Percentiles rank a stretch among this genome's conserved stretches.
Evolutionary conservation across 2,888 invertebrate species (phyloP).

Genomic region (Scelioninae gen. 2): DNA sequence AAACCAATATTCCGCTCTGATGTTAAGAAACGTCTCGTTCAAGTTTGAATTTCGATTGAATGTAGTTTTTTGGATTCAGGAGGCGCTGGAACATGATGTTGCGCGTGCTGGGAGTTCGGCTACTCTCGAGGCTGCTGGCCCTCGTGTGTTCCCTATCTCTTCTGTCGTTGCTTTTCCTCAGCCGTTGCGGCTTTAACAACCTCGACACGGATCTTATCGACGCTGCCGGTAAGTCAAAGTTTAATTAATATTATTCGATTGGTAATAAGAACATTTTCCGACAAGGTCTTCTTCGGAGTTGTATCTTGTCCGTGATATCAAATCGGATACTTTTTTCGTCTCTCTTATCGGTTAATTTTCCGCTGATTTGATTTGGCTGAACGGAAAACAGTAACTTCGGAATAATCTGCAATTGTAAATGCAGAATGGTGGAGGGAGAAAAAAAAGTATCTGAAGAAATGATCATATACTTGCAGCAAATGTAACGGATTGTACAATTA

Average conservation of each 20-base stretch:
- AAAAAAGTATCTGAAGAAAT: too few relatives aligned
- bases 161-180: conserved; percentile 77
- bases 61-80: conserved; percentile 65
- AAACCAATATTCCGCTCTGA: conserved; percentile 5
- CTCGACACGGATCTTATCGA: conserved; percentile 71
- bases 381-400: too few relatives aligned
- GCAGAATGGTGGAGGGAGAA: too few relatives aligned
- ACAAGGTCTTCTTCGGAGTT: background rate
- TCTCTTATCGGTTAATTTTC: conserved; percentile 4
- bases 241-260: conserved; percentile 40
- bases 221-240: conserved; percentile 67
- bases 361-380: too few relatives aligned
- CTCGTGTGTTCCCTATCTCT: conserved; percentile 78
- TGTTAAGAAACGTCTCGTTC: conserved; percentile 8
- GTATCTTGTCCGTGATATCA: background rate
- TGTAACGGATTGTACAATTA: too few relatives aligned
- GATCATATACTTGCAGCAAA: too few relatives aligned
- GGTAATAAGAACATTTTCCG: conserved; percentile 33
- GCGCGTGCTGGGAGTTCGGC: conserved; percentile 77
- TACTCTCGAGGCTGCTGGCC: conserved; percentile 78
- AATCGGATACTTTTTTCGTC: background rate
- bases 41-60: conserved; percentile 16
- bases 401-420: too few relatives aligned
- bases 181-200: conserved; percentile 77
- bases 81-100: conserved; percentile 75